Evolutionary conservation across 2,113 vertebrate genomes (phyloP).

Genomic region (Marmota flaviventris): DNA sequence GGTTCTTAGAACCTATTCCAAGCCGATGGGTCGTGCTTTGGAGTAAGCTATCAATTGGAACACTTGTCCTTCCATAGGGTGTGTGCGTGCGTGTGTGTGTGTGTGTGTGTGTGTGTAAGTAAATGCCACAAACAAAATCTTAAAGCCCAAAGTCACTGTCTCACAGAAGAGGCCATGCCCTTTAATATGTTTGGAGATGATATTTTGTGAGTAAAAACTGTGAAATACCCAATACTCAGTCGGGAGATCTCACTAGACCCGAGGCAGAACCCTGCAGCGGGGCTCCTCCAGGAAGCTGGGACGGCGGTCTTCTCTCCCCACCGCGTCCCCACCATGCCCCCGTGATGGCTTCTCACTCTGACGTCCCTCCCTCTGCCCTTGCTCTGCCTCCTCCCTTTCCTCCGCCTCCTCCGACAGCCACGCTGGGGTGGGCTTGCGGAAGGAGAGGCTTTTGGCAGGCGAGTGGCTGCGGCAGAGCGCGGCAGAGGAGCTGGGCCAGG

Average conservation of each 20-base stretch:
- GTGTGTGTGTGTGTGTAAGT: too few relatives aligned
- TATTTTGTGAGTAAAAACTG: neutral
- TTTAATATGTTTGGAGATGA: neutral
- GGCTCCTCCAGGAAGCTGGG: neutral
- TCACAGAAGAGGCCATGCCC: neutral
- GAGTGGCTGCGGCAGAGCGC: neutral
- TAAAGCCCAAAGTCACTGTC: neutral
- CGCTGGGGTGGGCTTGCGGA: neutral
- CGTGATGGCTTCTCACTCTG: too few relatives aligned
- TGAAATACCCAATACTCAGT: accelerated
- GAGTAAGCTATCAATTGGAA: neutral
- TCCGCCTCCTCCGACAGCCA: accelerated
- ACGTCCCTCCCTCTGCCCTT: too few relatives aligned
- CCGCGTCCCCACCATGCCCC: too few relatives aligned
- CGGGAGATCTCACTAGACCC: neutral
- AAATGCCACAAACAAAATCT: neutral
- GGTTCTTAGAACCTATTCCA: neutral
- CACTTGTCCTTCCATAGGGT: neutral
- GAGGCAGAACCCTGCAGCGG: neutral
- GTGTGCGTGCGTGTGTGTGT: neutral
- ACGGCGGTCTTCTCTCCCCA: neutral
- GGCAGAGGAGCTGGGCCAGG: accelerated
- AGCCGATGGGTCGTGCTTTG: neutral
- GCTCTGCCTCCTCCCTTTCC: neutral
- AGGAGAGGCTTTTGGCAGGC: neutral